These are phyloP conservation scores for Erinaceus europaeus DNA, from an alignment of 2,113 vertebrate genomes.

Conservation along the genomic window DNA sequence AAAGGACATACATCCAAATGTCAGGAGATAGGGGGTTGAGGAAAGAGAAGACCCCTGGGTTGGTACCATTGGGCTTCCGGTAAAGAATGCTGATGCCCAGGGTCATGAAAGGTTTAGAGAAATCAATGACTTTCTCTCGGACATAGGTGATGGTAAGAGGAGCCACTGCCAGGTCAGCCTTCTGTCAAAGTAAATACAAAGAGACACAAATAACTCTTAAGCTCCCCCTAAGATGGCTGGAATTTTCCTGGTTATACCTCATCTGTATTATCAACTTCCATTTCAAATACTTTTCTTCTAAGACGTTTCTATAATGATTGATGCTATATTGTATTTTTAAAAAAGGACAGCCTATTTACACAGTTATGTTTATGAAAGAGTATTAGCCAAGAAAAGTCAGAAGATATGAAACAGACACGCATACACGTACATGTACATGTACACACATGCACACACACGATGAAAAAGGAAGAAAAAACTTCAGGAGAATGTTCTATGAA, in stretches of 20 bases:
- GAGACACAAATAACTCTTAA: background rate
- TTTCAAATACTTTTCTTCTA: background rate
- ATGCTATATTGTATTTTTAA: background rate
- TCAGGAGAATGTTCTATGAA: background rate
- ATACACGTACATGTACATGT: background rate
- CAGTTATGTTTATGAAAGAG: background rate
- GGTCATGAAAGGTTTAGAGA: slow-evolving; percentile 99
- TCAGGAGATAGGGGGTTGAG: slow-evolving; percentile 96
- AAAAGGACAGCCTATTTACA: background rate
- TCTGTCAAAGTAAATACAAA: slow-evolving; percentile 82
- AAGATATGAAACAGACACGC: background rate
- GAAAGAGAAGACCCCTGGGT: slow-evolving; percentile 97
- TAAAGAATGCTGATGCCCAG: slow-evolving; percentile 98
- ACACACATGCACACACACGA: background rate
- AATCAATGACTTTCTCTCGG: slow-evolving; percentile 97
- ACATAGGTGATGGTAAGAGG: slow-evolving; percentile 98
- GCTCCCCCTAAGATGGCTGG: background rate
- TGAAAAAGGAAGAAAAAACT: background rate
- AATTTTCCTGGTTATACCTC: background rate
- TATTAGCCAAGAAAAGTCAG: background rate
- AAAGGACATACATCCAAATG: slow-evolving; percentile 98
- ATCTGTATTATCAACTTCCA: background rate
- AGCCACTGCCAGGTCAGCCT: slow-evolving; percentile 96
- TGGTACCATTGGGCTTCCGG: slow-evolving; percentile 97
- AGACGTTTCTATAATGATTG: background rate